These are phyloP conservation scores for Heliconius sara DNA, from an alignment of 2,888 invertebrate genomes.

Conservation along the genomic window DNA sequence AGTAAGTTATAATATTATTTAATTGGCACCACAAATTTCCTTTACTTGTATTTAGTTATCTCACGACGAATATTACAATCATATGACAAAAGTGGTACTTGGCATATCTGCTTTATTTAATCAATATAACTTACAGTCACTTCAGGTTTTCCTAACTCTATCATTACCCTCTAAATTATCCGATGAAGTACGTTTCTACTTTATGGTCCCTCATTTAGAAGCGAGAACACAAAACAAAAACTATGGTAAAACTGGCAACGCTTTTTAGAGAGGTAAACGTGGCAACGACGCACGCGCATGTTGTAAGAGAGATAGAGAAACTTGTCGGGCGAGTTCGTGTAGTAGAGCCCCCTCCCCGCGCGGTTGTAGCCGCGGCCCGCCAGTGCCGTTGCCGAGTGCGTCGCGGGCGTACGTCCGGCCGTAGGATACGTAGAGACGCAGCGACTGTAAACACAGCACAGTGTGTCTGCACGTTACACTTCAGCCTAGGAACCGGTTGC, in stretches of 20 bases:
- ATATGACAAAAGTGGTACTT: not conserved
- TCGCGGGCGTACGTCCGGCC: constrained; percentile 61
- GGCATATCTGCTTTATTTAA: constrained; percentile 14
- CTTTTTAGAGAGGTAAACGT: constrained; percentile 67
- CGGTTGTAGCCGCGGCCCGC: constrained; percentile 58
- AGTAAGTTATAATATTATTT: not conserved
- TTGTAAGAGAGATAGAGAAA: constrained; percentile 69
- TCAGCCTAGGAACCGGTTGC: constrained; percentile 75
- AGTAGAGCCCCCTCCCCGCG: constrained; percentile 60
- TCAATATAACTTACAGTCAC: constrained; percentile 24
- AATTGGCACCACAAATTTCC: too few species aligned
- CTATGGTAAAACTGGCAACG: constrained; percentile 72
- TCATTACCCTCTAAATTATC: constrained; percentile 56
- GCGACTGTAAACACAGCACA: constrained; percentile 62
- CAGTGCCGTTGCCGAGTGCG: constrained; percentile 74
- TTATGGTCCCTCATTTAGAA: constrained; percentile 78
- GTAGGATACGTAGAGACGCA: constrained; percentile 42
- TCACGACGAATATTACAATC: not conserved
- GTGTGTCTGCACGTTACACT: constrained; percentile 59
- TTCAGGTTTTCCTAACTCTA: constrained; percentile 49
- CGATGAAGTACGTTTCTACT: constrained; percentile 70
- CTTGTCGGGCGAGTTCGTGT: constrained; percentile 72
- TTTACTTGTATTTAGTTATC: not conserved
- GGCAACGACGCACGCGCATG: constrained; percentile 80
- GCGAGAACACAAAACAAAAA: constrained; percentile 80